Conservation (phyloP, 2,888 invertebrate species). For the Dilophus febrilis region DNA sequence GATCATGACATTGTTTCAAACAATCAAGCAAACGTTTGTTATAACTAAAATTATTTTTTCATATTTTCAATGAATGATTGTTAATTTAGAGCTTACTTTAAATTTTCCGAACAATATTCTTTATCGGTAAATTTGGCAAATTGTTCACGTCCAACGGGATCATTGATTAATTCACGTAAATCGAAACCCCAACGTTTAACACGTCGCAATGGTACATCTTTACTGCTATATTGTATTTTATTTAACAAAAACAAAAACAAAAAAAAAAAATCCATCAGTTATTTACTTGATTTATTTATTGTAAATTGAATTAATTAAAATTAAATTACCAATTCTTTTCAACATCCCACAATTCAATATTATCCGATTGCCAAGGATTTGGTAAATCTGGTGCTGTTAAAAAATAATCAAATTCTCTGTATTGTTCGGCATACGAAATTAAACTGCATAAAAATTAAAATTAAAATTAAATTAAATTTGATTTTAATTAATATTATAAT, state of each 20-base stretch:
- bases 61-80: not conserved
- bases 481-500: not conserved
- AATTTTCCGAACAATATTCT: slow-evolving; percentile 97
- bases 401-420: slow-evolving; percentile 90
- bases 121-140: slow-evolving; percentile 92
- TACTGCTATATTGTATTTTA: slow-evolving; percentile 38
- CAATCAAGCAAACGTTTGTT: too few species aligned
- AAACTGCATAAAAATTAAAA: slow-evolving; percentile 36
- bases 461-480: not conserved
- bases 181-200: slow-evolving; percentile 97
- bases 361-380: slow-evolving; percentile 95
- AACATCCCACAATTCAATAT: slow-evolving; percentile 92
- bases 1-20: too few species aligned
- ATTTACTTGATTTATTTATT: not conserved
- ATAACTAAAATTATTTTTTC: not conserved
- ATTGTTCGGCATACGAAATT: slow-evolving; percentile 86
- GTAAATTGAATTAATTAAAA: not conserved
- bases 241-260: too few species aligned
- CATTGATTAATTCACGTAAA: slow-evolving; percentile 82
- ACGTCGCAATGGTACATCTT: slow-evolving; percentile 81
- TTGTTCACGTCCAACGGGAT: slow-evolving; percentile 90
- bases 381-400: slow-evolving; percentile 82
- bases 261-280: not conserved
- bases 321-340: slow-evolving; percentile 65
- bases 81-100: slow-evolving; percentile 58